Conservation (phyloP, 2,888 invertebrate species). For the Ennomos quercinarius region DNA sequence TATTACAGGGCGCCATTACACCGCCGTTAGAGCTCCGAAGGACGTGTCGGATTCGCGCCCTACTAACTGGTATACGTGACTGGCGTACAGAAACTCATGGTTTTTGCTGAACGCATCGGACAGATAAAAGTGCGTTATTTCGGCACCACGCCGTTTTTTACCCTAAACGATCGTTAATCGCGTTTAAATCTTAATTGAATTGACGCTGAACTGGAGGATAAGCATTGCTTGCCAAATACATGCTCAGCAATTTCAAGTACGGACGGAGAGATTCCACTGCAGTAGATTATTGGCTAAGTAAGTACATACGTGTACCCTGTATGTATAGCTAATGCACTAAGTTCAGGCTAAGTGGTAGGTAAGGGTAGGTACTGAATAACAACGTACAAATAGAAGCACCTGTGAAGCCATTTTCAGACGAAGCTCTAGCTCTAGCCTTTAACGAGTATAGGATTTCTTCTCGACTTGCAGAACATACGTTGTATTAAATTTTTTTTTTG, state of each 20-base stretch:
- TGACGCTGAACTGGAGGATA: slow-evolving; percentile 11
- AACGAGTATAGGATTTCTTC: too few species aligned
- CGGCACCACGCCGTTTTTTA: slow-evolving; percentile 34
- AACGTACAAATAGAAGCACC: too few species aligned
- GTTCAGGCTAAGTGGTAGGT: too few species aligned
- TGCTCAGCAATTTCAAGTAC: slow-evolving; percentile 8
- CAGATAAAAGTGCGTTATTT: slow-evolving; percentile 43
- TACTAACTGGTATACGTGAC: slow-evolving; percentile 78
- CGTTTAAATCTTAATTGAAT: slow-evolving; percentile 40
- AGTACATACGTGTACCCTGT: slow-evolving; percentile 1
- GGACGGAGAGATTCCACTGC: slow-evolving; percentile 4
- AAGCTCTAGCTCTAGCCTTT: too few species aligned
- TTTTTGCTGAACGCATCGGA: slow-evolving; percentile 49
- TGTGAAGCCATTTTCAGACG: too few species aligned
- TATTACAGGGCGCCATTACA: slow-evolving; percentile 76
- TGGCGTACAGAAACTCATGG: slow-evolving; percentile 54
- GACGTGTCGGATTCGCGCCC: slow-evolving; percentile 79
- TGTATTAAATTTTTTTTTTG: too few species aligned
- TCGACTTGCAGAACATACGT: too few species aligned
- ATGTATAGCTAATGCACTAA: neutral
- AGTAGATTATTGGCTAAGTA: slow-evolving; percentile 2
- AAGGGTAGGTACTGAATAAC: too few species aligned
- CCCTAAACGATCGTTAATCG: slow-evolving; percentile 30
- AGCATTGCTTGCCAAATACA: slow-evolving; percentile 9
- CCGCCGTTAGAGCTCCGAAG: slow-evolving; percentile 70